Base-by-base conservation (phyloP, 2,797 vertebrate species). In the Serranus cabrilla region DNA sequence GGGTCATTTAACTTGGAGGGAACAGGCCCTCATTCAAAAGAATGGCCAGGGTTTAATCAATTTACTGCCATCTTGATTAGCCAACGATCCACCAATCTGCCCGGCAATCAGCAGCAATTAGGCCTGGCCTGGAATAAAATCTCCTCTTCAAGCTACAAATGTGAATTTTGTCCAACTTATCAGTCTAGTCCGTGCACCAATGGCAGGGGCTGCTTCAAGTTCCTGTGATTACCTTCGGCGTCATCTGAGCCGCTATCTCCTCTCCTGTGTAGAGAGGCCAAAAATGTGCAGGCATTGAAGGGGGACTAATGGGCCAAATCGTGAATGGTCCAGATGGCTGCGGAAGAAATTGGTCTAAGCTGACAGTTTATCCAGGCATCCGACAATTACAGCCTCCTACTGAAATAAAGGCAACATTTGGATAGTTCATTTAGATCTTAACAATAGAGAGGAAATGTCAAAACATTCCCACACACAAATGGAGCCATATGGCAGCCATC, bases 201-300 rank as follows among this genome's bases (percentile, higher is more conserved):
- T 85, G 74, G 85, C 76, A 64, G 76, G 45, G 60, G 52, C 78
- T 78, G 12, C n/a, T 86, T 84, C 5, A 45, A 90, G 85, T 91
- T 90, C 86, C 86, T 82, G 90, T 82, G 90, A 94, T 93, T 92
- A 88, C 86, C 84, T 93, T 91, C 85, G 92, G 91, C 91, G 89
- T 94, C 91, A 93, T 93, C 82, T 71, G 88, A 88, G 82, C 83
- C 0, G 69, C 90, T 94, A 94, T 95, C 93, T 94, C 50, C 76
- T 86, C 73, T 87, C 71, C 87, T 93, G 75, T 95, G 94, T 94
- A 90, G 93, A 82, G 82, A 76, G 73, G 93, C 94, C 94, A 96
- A 93, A 92, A 93, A 94, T 93, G 89, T 92, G 92, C 87, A 91
- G 86, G 83, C 87, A 86, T 85, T 82, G 85, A 85, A 76, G 83